Evolutionary conservation across 2,888 invertebrate species (phyloP).

Genomic region (Morpho deidamia): DNA sequence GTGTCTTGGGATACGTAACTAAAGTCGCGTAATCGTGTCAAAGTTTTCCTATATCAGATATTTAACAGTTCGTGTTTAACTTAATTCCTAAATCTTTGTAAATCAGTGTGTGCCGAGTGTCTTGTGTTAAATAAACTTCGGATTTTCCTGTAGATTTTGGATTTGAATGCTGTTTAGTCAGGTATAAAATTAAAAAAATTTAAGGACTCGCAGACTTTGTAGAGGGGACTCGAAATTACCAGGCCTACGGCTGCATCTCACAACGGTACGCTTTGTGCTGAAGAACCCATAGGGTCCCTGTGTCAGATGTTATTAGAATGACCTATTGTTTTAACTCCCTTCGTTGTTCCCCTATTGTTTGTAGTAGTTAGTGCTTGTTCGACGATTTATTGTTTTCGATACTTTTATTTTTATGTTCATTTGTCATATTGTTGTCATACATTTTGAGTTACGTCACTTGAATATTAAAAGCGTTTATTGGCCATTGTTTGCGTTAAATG

Average conservation of each 20-base stretch:
- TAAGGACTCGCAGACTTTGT: slow-evolving; percentile 30
- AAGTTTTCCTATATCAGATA: slow-evolving; percentile 8
- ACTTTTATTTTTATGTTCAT: slow-evolving; percentile 31
- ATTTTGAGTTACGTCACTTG: slow-evolving; percentile 15
- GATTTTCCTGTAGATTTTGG: slow-evolving; percentile 18
- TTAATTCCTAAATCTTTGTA: background rate
- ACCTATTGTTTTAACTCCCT: slow-evolving; percentile 32
- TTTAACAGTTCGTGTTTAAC: background rate
- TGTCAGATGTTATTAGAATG: slow-evolving; percentile 54
- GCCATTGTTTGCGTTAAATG: slow-evolving; percentile 16
- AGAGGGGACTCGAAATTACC: slow-evolving; percentile 28
- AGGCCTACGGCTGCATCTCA: slow-evolving; percentile 37
- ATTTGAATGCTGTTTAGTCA: slow-evolving; percentile 24
- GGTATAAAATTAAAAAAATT: slow-evolving; percentile 37
- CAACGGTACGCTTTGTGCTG: slow-evolving; percentile 42
- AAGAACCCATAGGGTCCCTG: slow-evolving; percentile 43
- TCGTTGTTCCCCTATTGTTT: slow-evolving; percentile 40
- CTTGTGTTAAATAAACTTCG: slow-evolving; percentile 10
- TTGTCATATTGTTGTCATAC: slow-evolving; percentile 13
- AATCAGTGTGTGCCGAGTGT: slow-evolving; percentile 2
- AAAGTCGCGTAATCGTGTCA: slow-evolving; percentile 31
- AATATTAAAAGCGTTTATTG: slow-evolving; percentile 13
- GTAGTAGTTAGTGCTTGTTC: slow-evolving; percentile 32
- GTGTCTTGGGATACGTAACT: slow-evolving; percentile 24
- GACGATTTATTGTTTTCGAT: slow-evolving; percentile 42